Evolutionary conservation across 2,113 vertebrate genomes (phyloP).

Genomic region (Danionella cerebrum): DNA sequence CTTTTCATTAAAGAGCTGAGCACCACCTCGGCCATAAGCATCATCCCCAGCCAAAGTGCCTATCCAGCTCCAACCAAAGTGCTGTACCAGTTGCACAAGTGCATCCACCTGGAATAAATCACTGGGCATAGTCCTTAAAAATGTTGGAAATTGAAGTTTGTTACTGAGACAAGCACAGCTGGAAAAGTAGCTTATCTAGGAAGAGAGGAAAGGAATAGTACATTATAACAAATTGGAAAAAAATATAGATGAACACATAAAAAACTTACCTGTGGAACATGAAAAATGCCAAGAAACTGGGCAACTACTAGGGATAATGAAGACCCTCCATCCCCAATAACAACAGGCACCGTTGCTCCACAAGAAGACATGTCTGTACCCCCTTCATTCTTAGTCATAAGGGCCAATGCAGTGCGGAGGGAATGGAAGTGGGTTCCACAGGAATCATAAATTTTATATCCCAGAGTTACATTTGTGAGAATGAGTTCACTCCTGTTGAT

Average conservation of each 20-base stretch:
- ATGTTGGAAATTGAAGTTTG: constrained; percentile 66
- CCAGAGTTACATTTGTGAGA: constrained; percentile 64
- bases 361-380: constrained; percentile 30
- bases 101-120: constrained; percentile 70
- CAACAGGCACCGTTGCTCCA: constrained; percentile 46
- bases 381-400: constrained; percentile 45
- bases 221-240: neutral
- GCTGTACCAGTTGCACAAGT: constrained; percentile 62
- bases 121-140: constrained; percentile 71
- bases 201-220: neutral
- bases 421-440: constrained; percentile 62
- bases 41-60: constrained; percentile 69
- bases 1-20: constrained; percentile 60
- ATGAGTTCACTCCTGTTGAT: constrained; percentile 59
- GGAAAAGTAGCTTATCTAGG: constrained; percentile 71
- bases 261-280: constrained; percentile 62
- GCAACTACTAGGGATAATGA: constrained; percentile 69
- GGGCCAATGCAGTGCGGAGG: constrained; percentile 57
- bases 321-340: constrained; percentile 71
- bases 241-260: neutral
- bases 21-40: constrained; percentile 64
- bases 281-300: constrained; percentile 62
- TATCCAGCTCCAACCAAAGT: constrained; percentile 72
- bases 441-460: constrained; percentile 68
- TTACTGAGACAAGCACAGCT: constrained; percentile 70